phyloP scores from a whole-genome alignment of 2,888 invertebrate genomes.

The Sepiola atlantica region DNA sequence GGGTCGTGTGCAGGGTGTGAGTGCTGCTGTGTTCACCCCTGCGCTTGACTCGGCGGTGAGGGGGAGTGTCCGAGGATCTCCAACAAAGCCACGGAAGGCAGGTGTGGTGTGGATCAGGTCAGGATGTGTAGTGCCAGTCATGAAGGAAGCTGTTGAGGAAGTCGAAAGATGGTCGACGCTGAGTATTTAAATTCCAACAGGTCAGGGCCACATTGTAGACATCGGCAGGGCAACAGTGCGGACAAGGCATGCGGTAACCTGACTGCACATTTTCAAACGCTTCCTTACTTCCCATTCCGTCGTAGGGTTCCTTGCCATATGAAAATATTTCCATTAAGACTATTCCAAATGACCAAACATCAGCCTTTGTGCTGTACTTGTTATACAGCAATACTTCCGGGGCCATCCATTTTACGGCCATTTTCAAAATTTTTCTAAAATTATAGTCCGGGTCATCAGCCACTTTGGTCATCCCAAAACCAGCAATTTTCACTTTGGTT shows the following conservation, averaged over 20 bases:
- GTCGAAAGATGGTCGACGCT: conserved; percentile 69
- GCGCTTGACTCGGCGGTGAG: not conserved
- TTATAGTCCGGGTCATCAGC: conserved; percentile 70
- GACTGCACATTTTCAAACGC: conserved; percentile 68
- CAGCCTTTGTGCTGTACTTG: conserved; percentile 69
- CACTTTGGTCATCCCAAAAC: conserved; percentile 73
- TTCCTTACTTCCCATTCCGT: conserved; percentile 69
- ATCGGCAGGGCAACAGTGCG: conserved; percentile 65
- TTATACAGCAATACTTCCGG: conserved; percentile 69
- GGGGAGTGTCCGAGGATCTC: not conserved
- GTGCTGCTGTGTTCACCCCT: not conserved
- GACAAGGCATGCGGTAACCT: conserved; percentile 67
- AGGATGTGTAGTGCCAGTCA: conserved; percentile 61
- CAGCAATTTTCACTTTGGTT: conserved; percentile 74
- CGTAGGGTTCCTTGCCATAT: conserved; percentile 69
- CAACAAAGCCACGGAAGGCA: not conserved
- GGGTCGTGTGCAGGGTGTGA: not conserved
- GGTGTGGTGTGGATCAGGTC: conserved; percentile 49
- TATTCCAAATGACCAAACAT: conserved; percentile 71
- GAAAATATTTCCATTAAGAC: conserved; percentile 68
- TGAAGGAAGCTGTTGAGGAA: conserved; percentile 69
- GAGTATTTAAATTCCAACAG: conserved; percentile 67
- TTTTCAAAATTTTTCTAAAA: conserved; percentile 68
- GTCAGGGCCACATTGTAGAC: conserved; percentile 67
- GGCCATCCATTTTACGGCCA: conserved; percentile 72